Percentiles rank a stretch among this genome's conserved stretches.
phyloP scores from a whole-genome alignment of 2,797 vertebrate species.

The Heterohyrax brucei region DNA sequence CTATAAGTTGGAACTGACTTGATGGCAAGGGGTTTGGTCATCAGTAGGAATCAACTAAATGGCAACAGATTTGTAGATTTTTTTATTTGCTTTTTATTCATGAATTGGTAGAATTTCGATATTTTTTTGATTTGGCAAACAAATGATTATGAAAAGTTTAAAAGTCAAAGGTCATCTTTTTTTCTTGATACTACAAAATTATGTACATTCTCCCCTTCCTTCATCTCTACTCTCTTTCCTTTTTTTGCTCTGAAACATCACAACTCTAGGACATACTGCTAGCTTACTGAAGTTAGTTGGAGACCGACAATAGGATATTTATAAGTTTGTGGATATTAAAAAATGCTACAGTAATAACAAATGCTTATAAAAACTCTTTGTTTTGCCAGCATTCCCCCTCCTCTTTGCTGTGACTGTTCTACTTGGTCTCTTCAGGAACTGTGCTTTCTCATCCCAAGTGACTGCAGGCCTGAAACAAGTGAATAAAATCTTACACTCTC shows the following conservation, averaged over 20 bases:
- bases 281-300: background rate
- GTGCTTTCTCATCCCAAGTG: background rate
- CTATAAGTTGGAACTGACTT: too few species aligned
- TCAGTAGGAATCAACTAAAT: too few species aligned
- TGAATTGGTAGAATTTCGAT: slow-evolving; percentile 1
- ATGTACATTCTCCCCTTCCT: background rate
- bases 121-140: background rate
- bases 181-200: slow-evolving; percentile 24
- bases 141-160: background rate
- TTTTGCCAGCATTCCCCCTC: background rate
- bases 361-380: slow-evolving; percentile 21
- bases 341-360: slow-evolving; percentile 33
- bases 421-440: background rate
- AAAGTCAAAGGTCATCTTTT: background rate
- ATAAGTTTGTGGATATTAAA: slow-evolving; percentile 59
- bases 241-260: slow-evolving; percentile 24
- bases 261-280: background rate
- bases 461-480: background rate
- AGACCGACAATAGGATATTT: background rate
- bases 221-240: background rate
- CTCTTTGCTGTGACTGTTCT: background rate
- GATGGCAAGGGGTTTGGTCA: too few species aligned
- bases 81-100: background rate
- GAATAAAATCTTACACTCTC: background rate
- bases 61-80: too few species aligned